Base-by-base conservation (phyloP, 2,888 invertebrate genomes). In the Ectemnius continuus region DNA sequence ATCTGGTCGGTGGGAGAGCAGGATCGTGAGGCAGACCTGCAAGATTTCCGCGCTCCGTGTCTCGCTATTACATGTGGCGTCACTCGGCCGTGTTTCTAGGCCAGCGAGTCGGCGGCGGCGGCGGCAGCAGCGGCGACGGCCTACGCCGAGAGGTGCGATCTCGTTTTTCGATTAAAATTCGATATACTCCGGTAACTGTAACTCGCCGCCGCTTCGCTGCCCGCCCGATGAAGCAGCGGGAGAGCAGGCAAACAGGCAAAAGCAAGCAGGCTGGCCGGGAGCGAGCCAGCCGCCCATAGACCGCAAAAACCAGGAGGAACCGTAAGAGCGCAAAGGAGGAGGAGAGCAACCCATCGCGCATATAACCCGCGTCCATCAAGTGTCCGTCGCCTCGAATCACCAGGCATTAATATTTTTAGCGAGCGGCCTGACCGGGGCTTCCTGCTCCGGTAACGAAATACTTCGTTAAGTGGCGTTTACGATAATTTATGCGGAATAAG, bases 161-260 rank as follows among this genome's bases (percentile, higher is more conserved):
- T 82, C 73, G 67, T 70, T 83, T 83, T 81, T 81, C 75, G 81
- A 83, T 83, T 83, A 83, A 79, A 83, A 81, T 83, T 83, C 76
- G 81, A 82, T 81, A 76, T 72, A 71, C 67, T 60, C 72, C 61
- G 73, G 67, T 81, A 82, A 81, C 82, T 81, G 82, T 82, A 79
- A 81, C 80, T 78, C 64, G 36, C 36, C 36, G 36, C 36, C 36
- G 65, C 47, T 45, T 69, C 66, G 47, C 65, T 72, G 56, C 48
- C 20, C 48, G 28, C 13, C 14, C 61, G n/a, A 20, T 61, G 57
- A 67, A 69, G 60, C 48, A 69, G 75, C 69, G 48, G 47, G 36
- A 36, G 36, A 36, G 65, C 46, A 57, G 26, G 16, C 60, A 20
- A 45, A 59, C 20, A 52, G 16, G 45, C 45, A 47, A 18, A 47